Evolutionary conservation across 2,888 invertebrate genomes (phyloP), one percentile per base, ranked within the genome.

Genomic region (Athalia circularis): DNA sequence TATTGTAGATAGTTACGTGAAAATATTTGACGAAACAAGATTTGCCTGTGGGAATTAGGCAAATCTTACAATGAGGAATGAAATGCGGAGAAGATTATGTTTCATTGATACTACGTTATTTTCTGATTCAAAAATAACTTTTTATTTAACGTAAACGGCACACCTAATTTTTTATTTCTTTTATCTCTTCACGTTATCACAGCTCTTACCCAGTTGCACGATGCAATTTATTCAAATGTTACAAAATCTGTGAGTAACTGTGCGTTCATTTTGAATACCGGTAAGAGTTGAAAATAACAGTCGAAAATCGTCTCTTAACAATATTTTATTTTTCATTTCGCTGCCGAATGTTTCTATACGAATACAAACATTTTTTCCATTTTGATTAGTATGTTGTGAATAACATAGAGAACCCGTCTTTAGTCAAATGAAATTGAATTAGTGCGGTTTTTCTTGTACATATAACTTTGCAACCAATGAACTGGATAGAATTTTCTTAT

Each of bases 1-100:
- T 70, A 74, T 59, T 74, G 61, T 74, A 74, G 74, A 61, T 74
- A 74, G 74, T 29, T 48, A 74, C 43, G 29, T 74, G 43, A 72
- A 62, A n/a, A 62, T 62, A 15, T 13, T 62, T 13, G 8, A 54
- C 29, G 29, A 29, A 29, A 29, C 29, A 29, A 29, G 29, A 29
- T 29, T 29, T 29, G 29, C 29, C 29, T 29, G 2, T 29, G 29
- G 29, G 1, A 29, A 0, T 29, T 29, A 29, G 29, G 29, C 29
- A 29, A 29, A 2, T 29, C 29, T 29, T 29, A 29, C 29, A 29
- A 29, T 29, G 29, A 29, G 29, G 2, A 29, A n/a, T 57, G 59
- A 11, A 45, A 13, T 13, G 45, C 47, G 15, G n/a, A 59, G 5
- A 15, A 57, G 11, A 70, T 59, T 45, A 43, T 45, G 4, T 45